Conservation (phyloP, 2,797 vertebrate species). For the Acanthurus tractus region DNA sequence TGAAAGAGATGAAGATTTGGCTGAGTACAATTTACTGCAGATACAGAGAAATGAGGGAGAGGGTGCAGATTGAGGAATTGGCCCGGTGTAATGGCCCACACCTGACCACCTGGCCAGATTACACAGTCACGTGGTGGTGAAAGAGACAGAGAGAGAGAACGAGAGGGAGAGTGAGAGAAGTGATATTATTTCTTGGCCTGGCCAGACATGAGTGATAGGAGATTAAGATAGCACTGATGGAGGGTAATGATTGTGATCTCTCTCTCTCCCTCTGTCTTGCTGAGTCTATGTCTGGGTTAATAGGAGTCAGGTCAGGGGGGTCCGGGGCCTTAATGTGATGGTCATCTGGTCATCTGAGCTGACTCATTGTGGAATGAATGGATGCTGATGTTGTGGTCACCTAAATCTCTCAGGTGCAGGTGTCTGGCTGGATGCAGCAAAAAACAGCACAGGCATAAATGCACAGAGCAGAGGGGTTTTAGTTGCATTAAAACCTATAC, state of each 20-base stretch:
- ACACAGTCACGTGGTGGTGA: slow-evolving; percentile 55
- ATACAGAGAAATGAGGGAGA: slow-evolving; percentile 10
- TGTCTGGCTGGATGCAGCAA: slow-evolving; percentile 10
- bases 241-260: slow-evolving; percentile 75
- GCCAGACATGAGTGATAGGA: slow-evolving; percentile 67
- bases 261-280: slow-evolving; percentile 50
- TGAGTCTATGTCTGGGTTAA: slow-evolving; percentile 65
- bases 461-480: no score
- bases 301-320: slow-evolving; percentile 63
- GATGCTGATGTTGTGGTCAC: slow-evolving; percentile 42
- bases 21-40: slow-evolving; percentile 45
- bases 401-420: slow-evolving; percentile 33
- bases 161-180: slow-evolving; percentile 27
- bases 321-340: slow-evolving; percentile 48
- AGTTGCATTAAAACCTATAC: background rate
- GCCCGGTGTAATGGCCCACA: slow-evolving; percentile 63
- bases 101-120: slow-evolving; percentile 67
- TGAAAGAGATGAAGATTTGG: slow-evolving; percentile 22
- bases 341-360: slow-evolving; percentile 67
- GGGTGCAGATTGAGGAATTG: slow-evolving; percentile 32
- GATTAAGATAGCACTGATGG: slow-evolving; percentile 71
- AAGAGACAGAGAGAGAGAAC: slow-evolving; percentile 18
- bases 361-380: slow-evolving; percentile 53
- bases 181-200: slow-evolving; percentile 38
- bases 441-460: background rate